Evolutionary conservation across 2,797 vertebrate genomes (phyloP), one percentile per base, ranked within the genome.

Genomic region (Enteromius anoplus): DNA sequence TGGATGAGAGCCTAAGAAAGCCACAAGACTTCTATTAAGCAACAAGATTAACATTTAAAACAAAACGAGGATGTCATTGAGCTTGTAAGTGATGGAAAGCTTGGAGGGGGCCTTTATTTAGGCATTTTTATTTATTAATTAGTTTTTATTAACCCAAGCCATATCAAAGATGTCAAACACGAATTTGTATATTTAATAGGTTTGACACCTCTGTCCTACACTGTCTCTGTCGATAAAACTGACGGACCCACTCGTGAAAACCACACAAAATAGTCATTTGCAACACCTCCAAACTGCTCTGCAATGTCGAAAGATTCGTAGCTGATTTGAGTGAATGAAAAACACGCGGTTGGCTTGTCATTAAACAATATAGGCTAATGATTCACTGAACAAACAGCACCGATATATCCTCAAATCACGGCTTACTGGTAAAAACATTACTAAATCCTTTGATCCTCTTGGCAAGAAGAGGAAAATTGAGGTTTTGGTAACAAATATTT

Each of bases 21-120:
- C 2, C 70, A 55, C 23, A 32, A 65, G 71, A 77, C 64, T 64
- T 71, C 55, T 29, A 71, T 80, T 83, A 84, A 62, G 19, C 19
- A n/a, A 53, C 3, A 10, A 26, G 4, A 17, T 40, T 47, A 58
- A 29, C 21, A 19, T 11, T 47, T 45, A 23, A 40, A 23, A 51
- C 2, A 19, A 32, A 75, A 60, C 0, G 12, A 37, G 26, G n/a
- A 68, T 9, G 14, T 17, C 34, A n/a, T 5, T 58, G 9, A 19
- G 17, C 42, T 45, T 45, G 40, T 15, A 55, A 55, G 5, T 10
- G 4, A 26, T 5, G 53, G 21, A 23, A 26, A 29, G 58, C 2
- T 7, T 19, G 2, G 29, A 32, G 29, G 7, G 7, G 37, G 7
- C 7, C 5, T 15, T 17, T 15, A 14, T n/a, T 14, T 14, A 45